phyloP scores from a whole-genome alignment of 2,888 invertebrate species.

The Taenaris catops region DNA sequence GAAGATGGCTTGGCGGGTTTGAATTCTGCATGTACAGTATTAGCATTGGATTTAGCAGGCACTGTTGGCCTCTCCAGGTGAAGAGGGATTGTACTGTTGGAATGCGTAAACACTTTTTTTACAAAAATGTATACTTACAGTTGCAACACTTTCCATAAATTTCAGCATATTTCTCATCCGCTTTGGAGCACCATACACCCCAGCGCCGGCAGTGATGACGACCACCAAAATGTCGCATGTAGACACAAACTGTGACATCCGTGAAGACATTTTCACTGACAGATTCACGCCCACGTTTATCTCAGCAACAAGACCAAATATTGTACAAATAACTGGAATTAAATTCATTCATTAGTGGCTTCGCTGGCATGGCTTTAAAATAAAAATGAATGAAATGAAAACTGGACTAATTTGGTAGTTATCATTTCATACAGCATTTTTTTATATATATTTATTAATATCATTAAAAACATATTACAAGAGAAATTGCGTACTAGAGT shows the following conservation, averaged over 20 bases:
- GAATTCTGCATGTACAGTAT: constrained; percentile 71
- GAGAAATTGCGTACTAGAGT: too few species aligned
- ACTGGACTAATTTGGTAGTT: too few species aligned
- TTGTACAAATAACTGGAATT: constrained; percentile 53
- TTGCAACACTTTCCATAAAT: constrained; percentile 70
- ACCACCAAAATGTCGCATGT: constrained; percentile 78
- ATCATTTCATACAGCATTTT: too few species aligned
- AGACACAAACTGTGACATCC: constrained; percentile 77
- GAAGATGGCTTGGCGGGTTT: constrained; percentile 82
- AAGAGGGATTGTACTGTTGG: too few species aligned
- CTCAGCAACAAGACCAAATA: constrained; percentile 75
- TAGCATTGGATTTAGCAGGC: constrained; percentile 78
- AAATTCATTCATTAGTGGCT: too few species aligned
- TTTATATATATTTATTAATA: too few species aligned
- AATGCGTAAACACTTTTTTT: too few species aligned
- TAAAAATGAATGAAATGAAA: too few species aligned
- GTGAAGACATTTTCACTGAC: constrained; percentile 77
- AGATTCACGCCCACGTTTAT: constrained; percentile 69
- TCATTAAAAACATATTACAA: too few species aligned
- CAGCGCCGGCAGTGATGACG: constrained; percentile 68
- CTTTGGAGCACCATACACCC: constrained; percentile 71
- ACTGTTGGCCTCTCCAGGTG: constrained; percentile 89
- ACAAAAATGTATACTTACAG: too few species aligned
- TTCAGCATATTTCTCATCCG: constrained; percentile 72
- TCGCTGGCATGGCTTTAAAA: too few species aligned